Evolutionary conservation across 2,113 vertebrate species (phyloP).

Genomic region (Oceanodroma tethys): DNA sequence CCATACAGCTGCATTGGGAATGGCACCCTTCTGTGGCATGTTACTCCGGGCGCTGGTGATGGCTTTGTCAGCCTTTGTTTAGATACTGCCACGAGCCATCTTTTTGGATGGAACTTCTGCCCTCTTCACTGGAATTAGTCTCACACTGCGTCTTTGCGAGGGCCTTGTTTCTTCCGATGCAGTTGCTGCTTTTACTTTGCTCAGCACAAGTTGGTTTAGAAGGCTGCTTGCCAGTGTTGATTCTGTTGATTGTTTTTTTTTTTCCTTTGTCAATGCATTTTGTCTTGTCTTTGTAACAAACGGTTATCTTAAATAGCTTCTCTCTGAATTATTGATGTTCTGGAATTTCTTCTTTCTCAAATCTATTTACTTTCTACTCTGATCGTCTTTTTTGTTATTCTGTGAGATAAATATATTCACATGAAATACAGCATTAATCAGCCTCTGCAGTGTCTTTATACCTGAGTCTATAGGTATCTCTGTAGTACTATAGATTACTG

Average conservation of each 20-base stretch:
- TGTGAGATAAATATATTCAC: not conserved
- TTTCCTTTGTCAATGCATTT: not conserved
- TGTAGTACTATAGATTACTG: not conserved
- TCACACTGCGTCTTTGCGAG: accelerated
- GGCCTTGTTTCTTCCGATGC: not conserved
- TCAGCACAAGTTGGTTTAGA: not conserved
- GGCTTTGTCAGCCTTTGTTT: not conserved
- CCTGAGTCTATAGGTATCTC: not conserved
- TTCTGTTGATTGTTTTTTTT: not conserved
- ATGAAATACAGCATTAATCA: not conserved
- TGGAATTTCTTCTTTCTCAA: not conserved
- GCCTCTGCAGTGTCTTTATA: not conserved
- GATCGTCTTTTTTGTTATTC: not conserved
- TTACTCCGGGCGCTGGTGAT: accelerated
- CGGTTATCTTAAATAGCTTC: slow-evolving; percentile 19
- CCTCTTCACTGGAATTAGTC: not conserved
- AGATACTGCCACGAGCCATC: accelerated
- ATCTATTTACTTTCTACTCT: not conserved
- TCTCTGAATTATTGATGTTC: slow-evolving; percentile 36
- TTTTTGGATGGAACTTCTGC: not conserved
- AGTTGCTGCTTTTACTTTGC: not conserved
- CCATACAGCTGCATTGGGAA: not conserved
- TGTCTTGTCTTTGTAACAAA: slow-evolving; percentile 1
- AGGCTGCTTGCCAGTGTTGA: not conserved
- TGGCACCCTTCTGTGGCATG: not conserved